Percentiles rank a stretch among this genome's conserved stretches.
Conservation (phyloP, 2,113 vertebrate genomes). For the Egretta garzetta region DNA sequence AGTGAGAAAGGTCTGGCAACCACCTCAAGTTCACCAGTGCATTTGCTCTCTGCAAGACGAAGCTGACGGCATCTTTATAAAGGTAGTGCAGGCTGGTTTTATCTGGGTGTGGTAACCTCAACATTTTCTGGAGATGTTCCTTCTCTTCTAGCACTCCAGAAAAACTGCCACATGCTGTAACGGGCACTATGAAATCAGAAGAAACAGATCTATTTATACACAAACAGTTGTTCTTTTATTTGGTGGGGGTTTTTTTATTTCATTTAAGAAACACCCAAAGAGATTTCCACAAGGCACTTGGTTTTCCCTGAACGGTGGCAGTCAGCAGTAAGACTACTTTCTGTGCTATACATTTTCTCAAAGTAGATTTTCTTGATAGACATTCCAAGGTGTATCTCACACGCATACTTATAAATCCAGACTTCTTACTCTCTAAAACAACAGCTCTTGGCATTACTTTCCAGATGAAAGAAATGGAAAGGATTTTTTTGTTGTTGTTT, state of each 20-base stretch:
- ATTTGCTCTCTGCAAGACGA: neutral
- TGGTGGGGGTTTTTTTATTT: neutral
- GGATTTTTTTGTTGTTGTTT: conserved; percentile 39
- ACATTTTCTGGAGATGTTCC: neutral
- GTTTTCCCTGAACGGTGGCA: conserved; percentile 56
- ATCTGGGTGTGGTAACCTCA: neutral
- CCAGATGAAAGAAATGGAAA: conserved; percentile 58
- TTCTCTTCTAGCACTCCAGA: neutral
- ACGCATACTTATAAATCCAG: neutral
- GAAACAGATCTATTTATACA: neutral
- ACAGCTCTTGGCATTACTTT: conserved; percentile 32
- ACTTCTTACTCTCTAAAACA: conserved; percentile 29
- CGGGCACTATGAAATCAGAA: neutral
- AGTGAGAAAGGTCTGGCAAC: neutral
- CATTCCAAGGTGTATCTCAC: neutral
- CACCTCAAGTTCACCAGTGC: neutral
- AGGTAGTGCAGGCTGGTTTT: neutral
- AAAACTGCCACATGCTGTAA: neutral
- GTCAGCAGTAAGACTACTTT: conserved; percentile 44
- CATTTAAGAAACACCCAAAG: neutral
- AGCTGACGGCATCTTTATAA: neutral
- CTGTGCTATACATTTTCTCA: neutral
- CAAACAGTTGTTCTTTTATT: neutral
- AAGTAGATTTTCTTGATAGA: neutral
- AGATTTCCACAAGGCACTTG: conserved; percentile 29